Conservation (phyloP, 2,113 vertebrate genomes). For the Xiphophorus maculatus region DNA sequence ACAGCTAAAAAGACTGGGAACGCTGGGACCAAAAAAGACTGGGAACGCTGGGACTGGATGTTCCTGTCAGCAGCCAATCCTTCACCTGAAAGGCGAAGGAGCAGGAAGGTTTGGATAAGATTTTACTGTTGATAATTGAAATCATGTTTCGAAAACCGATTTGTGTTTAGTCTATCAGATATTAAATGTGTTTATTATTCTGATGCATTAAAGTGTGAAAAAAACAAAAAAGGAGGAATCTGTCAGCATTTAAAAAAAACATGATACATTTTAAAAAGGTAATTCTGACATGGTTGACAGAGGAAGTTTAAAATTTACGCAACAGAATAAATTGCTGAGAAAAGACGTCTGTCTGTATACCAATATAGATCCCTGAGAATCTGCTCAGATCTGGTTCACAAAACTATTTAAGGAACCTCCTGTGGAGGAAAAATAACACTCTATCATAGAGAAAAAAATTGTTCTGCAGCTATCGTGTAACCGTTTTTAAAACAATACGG, state of each 20-base stretch:
- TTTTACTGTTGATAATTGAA: not conserved
- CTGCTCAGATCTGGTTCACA: constrained; percentile 4
- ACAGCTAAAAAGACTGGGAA: not conserved
- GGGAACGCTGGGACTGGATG: not conserved
- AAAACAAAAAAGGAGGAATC: too few relatives aligned
- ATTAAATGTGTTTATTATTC: too few relatives aligned
- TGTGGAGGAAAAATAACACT: not conserved
- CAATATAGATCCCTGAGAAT: not conserved
- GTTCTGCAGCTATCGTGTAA: constrained; percentile 26
- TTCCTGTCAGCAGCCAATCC: not conserved
- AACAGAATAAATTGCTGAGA: not conserved
- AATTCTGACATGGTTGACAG: not conserved
- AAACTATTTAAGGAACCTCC: constrained; percentile 18
- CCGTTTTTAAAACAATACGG: constrained; percentile 1
- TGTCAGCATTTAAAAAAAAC: too few relatives aligned
- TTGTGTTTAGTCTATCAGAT: not conserved
- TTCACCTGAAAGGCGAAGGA: too few relatives aligned
- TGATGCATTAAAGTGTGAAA: too few relatives aligned
- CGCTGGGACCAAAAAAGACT: not conserved
- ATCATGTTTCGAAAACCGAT: not conserved
- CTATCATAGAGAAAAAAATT: constrained; percentile 14
- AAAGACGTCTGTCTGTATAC: not conserved
- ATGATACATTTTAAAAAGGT: not conserved
- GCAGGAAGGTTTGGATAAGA: not conserved
- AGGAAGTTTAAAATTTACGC: not conserved